Base-by-base conservation (phyloP, 2,797 vertebrate species). In the Microchirus variegatus region DNA sequence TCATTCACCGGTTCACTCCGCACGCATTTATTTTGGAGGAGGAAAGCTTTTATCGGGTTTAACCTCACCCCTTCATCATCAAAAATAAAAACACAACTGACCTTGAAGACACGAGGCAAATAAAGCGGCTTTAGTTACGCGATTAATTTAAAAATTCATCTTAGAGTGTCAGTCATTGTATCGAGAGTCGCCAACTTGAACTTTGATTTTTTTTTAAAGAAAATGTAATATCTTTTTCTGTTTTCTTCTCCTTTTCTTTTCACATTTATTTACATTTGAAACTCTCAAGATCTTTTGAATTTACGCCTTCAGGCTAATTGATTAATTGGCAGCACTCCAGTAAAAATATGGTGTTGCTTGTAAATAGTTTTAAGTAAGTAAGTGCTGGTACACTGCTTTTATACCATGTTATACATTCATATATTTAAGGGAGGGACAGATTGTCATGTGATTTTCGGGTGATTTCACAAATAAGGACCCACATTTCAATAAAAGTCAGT, bases 31-130 rank as follows among this genome's bases (percentile, higher is more conserved):
- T 40, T 55, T 65, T 46, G 31, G 55, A 66, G 56, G 75, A 70
- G 57, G 8, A 40, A 67, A 51, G 81, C 70, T 84, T 84, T 85
- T 57, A 78, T 73, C 59, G n/a, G 41, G 45, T 59, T 49, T 61
- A 0, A 60, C 19, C 5, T 71, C 14, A 16, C 35, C 53, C 53
- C 50, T 18, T 48, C 57, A 70, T 67, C 37, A n/a, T n/a, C n/a
- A n/a, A 31, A 43, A 11, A 40, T 49, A 22, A 22, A 22, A 22
- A 22, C 22, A 22, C 22, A n/a, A 58, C 68, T 73, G 53, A 64
- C 63, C 52, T 68, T 63, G 54, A 63, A 49, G 15, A 68, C 60
- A 59, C 53, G 2, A 63, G 22, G 64, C 52, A 64, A 59, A 77
- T 47, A 65, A 73, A 67, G 62, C 61, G 67, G 70, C 79, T 75